phyloP scores from a whole-genome alignment of 2,113 vertebrate genomes.

The Motacilla tschutschensis region DNA sequence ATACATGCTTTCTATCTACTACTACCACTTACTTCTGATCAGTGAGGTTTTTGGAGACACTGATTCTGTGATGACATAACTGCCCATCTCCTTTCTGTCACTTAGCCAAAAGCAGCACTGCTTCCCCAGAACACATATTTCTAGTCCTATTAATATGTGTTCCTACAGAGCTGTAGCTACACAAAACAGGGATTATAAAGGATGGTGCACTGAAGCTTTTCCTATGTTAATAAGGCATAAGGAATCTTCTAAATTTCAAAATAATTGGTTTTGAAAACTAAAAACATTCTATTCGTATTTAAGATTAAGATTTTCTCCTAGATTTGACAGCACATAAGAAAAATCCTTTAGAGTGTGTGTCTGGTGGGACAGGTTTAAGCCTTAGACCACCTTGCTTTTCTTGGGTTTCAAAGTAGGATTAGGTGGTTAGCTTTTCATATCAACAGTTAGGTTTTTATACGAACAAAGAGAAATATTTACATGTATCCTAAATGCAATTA shows the following conservation, averaged over 20 bases:
- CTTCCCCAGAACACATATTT: background rate
- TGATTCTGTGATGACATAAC: background rate
- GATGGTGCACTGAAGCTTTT: background rate
- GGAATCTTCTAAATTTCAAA: background rate
- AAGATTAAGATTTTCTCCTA: background rate
- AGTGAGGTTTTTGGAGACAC: background rate
- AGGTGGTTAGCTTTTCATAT: background rate
- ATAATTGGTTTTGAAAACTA: background rate
- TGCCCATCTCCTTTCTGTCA: background rate
- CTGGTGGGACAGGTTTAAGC: background rate
- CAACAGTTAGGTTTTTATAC: background rate
- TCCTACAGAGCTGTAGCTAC: background rate
- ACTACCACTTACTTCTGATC: background rate
- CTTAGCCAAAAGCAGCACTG: background rate
- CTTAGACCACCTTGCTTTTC: background rate
- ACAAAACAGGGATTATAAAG: background rate
- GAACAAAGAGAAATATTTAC: background rate
- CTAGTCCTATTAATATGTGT: background rate
- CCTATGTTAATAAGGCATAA: background rate
- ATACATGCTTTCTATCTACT: background rate
- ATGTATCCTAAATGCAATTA: background rate
- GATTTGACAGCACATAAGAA: background rate
- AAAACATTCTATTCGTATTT: background rate
- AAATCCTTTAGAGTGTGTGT: background rate
- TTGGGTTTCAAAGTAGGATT: background rate